phyloP scores from a whole-genome alignment of 2,113 vertebrate species.

The Anolis carolinensis region DNA sequence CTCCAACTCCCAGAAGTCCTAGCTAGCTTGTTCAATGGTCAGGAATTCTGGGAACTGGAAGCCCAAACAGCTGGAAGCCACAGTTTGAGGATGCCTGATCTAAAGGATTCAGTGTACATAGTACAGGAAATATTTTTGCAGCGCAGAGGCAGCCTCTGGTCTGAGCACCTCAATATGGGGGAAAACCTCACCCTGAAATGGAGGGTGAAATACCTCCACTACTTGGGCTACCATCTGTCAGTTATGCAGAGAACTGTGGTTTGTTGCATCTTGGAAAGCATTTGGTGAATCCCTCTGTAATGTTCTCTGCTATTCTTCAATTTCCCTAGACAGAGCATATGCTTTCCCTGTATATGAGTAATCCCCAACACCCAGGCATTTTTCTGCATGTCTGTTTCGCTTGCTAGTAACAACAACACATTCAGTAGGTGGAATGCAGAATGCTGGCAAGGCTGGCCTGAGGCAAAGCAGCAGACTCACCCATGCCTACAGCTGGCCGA shows the following conservation, averaged over 20 bases:
- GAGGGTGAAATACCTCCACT: too few relatives aligned
- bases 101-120: too few relatives aligned
- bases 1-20: too few relatives aligned
- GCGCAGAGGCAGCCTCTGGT: too few relatives aligned
- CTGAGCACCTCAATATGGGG: too few relatives aligned
- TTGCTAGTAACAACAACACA: not conserved
- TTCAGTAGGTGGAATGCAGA: not conserved
- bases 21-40: too few relatives aligned
- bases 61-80: too few relatives aligned
- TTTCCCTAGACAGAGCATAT: not conserved
- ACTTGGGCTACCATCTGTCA: not conserved
- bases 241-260: not conserved
- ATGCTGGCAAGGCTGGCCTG: not conserved
- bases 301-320: not conserved
- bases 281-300: not conserved
- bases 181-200: too few relatives aligned
- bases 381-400: not conserved
- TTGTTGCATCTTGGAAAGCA: not conserved
- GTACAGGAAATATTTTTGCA: too few relatives aligned
- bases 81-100: too few relatives aligned
- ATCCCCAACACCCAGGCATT: not conserved
- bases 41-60: too few relatives aligned
- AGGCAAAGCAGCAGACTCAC: not conserved
- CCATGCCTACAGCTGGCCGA: not conserved
- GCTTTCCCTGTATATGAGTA: not conserved